Evolutionary conservation across 2,888 invertebrate genomes (phyloP).

Genomic region (Hedya salicella): DNA sequence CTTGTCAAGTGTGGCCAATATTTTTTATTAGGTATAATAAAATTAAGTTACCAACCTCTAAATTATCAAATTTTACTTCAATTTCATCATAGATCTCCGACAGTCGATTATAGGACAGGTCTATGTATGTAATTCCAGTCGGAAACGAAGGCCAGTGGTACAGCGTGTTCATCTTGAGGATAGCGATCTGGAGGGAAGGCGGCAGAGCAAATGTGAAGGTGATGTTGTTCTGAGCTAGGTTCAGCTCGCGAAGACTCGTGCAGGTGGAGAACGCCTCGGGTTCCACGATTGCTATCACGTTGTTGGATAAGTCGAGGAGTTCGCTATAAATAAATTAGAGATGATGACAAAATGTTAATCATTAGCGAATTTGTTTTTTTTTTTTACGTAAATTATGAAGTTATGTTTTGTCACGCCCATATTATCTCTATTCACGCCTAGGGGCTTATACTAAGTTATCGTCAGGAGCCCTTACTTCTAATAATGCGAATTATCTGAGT

Average conservation of each 20-base stretch:
- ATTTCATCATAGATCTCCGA: constrained; percentile 70
- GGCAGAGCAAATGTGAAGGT: constrained; percentile 74
- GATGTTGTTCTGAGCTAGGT: constrained; percentile 79
- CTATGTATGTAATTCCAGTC: constrained; percentile 71
- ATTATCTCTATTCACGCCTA: no score
- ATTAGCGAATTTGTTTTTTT: no score
- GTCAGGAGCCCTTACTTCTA: no score
- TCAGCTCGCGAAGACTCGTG: constrained; percentile 71
- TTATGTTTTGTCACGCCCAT: no score
- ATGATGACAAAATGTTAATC: not conserved
- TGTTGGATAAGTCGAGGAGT: constrained; percentile 76
- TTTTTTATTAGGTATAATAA: no score
- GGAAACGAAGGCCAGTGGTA: constrained; percentile 79
- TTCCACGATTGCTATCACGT: constrained; percentile 76
- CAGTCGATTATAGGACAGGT: constrained; percentile 75
- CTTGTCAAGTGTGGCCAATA: no score
- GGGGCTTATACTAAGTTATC: no score
- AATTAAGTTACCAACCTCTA: no score
- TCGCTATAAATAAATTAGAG: constrained; percentile 65
- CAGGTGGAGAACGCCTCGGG: constrained; percentile 70
- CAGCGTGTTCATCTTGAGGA: constrained; percentile 72
- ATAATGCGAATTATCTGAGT: no score
- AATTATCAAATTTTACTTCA: constrained; percentile 63
- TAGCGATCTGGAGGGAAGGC: constrained; percentile 69
- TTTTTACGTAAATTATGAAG: no score